Evolutionary conservation across 2,113 vertebrate genomes (phyloP).

Genomic region (Pangasianodon hypophthalmus): DNA sequence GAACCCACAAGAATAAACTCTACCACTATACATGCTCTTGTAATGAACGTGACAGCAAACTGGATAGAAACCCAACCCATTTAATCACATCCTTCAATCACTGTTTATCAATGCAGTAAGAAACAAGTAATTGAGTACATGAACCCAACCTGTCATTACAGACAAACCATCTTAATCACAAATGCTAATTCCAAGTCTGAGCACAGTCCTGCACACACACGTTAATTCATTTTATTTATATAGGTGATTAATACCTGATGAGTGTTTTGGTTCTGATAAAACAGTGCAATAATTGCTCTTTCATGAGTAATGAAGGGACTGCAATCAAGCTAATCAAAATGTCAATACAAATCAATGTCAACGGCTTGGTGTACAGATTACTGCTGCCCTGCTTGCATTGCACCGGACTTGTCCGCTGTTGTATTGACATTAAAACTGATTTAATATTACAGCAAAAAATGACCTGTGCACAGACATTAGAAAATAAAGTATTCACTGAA

Average conservation of each 20-base stretch:
- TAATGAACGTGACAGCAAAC: not conserved
- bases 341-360: not conserved
- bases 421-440: not conserved
- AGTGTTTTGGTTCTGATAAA: not conserved
- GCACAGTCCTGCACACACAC: not conserved
- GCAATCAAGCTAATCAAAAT: not conserved
- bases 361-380: not conserved
- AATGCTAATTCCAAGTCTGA: not conserved
- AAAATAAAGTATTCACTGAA: not conserved
- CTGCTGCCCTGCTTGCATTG: not conserved
- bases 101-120: not conserved
- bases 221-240: not conserved
- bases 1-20: constrained; percentile 34
- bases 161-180: not conserved
- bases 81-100: not conserved
- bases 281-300: not conserved
- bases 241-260: not conserved
- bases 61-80: not conserved
- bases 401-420: not conserved
- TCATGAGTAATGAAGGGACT: not conserved
- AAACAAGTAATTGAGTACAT: not conserved
- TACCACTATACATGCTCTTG: not conserved
- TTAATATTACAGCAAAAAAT: not conserved
- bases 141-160: not conserved
- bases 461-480: not conserved